Conservation (phyloP, 2,797 vertebrate species). For the Trematomus bernacchii region DNA sequence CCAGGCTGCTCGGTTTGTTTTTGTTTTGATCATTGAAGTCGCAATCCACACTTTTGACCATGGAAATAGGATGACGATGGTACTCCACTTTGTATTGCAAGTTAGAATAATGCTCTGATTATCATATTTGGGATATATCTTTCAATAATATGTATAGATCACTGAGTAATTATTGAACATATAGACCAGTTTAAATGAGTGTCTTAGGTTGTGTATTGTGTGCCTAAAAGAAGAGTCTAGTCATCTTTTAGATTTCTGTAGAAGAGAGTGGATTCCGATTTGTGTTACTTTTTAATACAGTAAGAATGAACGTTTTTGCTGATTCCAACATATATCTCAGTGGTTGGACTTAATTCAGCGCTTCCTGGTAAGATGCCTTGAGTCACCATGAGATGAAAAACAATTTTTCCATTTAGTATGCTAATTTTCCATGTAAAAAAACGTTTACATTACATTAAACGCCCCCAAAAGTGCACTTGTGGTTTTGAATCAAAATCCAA, state of each 20-base stretch:
- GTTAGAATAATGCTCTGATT: no score
- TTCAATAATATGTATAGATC: background rate
- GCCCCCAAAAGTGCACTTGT: slow-evolving; percentile 10
- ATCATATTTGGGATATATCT: background rate
- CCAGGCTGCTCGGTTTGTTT: slow-evolving; percentile 5
- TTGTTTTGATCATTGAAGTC: background rate
- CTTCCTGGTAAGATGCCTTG: slow-evolving; percentile 24
- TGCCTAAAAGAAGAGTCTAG: background rate
- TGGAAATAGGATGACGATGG: background rate
- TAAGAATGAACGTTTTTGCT: no score
- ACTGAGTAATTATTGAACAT: background rate
- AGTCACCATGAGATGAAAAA: slow-evolving; percentile 6
- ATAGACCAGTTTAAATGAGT: background rate
- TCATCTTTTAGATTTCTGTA: background rate
- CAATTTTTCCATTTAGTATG: slow-evolving; percentile 21
- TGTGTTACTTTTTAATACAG: background rate
- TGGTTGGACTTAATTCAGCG: slow-evolving; percentile 10
- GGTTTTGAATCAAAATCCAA: slow-evolving; percentile 40
- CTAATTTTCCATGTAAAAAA: slow-evolving; percentile 27
- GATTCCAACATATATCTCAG: background rate
- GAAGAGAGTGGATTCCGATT: background rate
- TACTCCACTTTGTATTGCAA: no score
- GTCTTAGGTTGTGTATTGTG: background rate
- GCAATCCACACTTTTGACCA: background rate
- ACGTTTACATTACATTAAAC: slow-evolving; percentile 27